These are phyloP conservation scores for Syngnathus floridae DNA, from an alignment of 2,113 vertebrate genomes.

Conservation along the genomic window DNA sequence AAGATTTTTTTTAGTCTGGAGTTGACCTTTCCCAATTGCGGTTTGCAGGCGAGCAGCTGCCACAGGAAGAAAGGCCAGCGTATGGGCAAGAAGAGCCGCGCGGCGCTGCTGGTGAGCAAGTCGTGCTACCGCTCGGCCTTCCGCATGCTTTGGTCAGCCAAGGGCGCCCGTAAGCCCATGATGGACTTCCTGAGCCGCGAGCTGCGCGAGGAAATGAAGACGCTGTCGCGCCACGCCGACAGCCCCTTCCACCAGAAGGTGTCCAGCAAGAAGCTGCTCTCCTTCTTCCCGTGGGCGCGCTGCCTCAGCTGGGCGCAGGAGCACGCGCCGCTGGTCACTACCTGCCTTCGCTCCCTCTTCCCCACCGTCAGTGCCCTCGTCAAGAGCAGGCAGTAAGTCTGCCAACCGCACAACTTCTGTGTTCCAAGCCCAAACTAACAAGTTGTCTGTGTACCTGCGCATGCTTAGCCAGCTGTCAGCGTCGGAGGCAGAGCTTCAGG, in stretches of 20 bases:
- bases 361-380: constrained; percentile 42
- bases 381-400: constrained; percentile 54
- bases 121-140: constrained; percentile 57
- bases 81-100: constrained; percentile 59
- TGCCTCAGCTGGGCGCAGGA: constrained; percentile 58
- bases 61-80: constrained; percentile 19
- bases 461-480: constrained; percentile 44
- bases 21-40: neutral
- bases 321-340: constrained; percentile 51
- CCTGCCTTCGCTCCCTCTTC: constrained; percentile 56
- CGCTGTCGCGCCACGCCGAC: constrained; percentile 33
- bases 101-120: constrained; percentile 49
- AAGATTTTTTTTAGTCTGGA: too few relatives aligned
- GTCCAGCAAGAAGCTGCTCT: constrained; percentile 42
- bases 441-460: neutral
- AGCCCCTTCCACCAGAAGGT: constrained; percentile 63
- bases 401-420: too few relatives aligned
- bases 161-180: constrained; percentile 59
- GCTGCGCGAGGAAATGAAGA: constrained; percentile 58
- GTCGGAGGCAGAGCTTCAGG: constrained; percentile 49
- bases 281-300: constrained; percentile 54
- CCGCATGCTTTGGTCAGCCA: constrained; percentile 53
- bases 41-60: constrained; percentile 2
- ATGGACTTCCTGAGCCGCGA: constrained; percentile 59
- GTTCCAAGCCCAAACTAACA: neutral